Evolutionary conservation across 30 jellyfish, hydroid and myxozoan species (phyloP).

Genomic region (Aurelia sp.): DNA sequence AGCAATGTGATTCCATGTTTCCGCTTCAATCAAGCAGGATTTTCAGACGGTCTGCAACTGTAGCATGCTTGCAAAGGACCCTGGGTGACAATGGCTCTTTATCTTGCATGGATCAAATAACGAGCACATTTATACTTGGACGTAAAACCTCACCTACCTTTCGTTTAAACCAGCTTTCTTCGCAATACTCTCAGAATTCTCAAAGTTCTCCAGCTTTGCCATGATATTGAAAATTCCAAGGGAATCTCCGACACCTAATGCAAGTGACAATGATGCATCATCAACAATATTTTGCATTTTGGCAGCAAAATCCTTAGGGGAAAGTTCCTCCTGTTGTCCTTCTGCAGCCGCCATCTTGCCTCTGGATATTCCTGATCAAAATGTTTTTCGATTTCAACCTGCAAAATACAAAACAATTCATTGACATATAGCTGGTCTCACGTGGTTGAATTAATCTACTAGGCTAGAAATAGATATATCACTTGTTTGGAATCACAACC

Average conservation of each 20-base stretch:
- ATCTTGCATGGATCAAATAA: not conserved
- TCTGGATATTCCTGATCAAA: too few relatives aligned
- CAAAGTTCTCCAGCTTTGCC: constrained; percentile 43
- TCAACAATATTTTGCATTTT: not conserved
- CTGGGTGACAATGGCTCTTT: not conserved
- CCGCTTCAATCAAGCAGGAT: too few relatives aligned
- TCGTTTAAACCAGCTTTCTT: constrained; percentile 21
- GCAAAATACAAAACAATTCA: too few relatives aligned
- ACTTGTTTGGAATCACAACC: too few relatives aligned
- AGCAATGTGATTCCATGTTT: too few relatives aligned
- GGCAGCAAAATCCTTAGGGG: constrained; percentile 13
- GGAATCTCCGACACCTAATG: constrained; percentile 28
- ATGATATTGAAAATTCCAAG: constrained; percentile 35
- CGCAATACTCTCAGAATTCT: constrained; percentile 33
- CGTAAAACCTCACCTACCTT: constrained; percentile 1
- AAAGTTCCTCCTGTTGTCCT: constrained; percentile 14
- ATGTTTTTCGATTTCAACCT: too few relatives aligned
- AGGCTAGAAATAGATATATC: too few relatives aligned
- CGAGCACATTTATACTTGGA: not conserved
- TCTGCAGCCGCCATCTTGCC: not conserved
- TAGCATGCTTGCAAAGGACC: too few relatives aligned
- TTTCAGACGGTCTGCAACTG: too few relatives aligned
- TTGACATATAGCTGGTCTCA: too few relatives aligned
- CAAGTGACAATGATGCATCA: constrained; percentile 37
- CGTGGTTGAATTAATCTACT: too few relatives aligned